These are phyloP conservation scores for Hermetia illucens DNA, from an alignment of 1,140 invertebrate genomes.

Conservation along the genomic window DNA sequence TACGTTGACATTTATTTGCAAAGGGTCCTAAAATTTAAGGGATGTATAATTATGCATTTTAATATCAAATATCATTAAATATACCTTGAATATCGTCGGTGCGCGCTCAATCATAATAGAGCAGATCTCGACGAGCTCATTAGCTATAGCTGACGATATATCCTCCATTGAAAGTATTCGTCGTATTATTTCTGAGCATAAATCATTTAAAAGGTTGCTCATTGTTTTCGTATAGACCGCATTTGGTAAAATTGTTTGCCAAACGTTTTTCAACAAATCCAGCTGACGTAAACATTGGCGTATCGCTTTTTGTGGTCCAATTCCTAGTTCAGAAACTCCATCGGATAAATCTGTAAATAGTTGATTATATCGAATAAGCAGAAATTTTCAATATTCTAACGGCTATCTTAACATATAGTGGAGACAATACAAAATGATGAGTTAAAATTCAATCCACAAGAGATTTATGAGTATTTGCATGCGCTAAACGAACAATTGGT, in stretches of 20 bases:
- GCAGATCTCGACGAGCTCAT: slow-evolving; percentile 32
- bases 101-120: slow-evolving; percentile 31
- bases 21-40: slow-evolving; percentile 35
- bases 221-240: slow-evolving; percentile 32
- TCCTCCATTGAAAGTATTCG: slow-evolving; percentile 30
- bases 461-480: no score
- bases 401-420: no score
- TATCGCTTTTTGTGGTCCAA: slow-evolving; percentile 53
- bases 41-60: slow-evolving; percentile 6
- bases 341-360: slow-evolving; percentile 42
- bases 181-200: slow-evolving; percentile 28
- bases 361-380: no score
- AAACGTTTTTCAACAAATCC: slow-evolving; percentile 71
- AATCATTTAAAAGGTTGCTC: slow-evolving; percentile 28
- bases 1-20: slow-evolving; percentile 43
- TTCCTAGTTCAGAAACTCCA: slow-evolving; percentile 38
- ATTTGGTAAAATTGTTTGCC: slow-evolving; percentile 43
- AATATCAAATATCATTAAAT: slow-evolving; percentile 1
- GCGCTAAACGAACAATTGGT: no score
- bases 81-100: slow-evolving; percentile 28
- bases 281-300: slow-evolving; percentile 72
- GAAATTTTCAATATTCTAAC: no score
- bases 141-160: slow-evolving; percentile 31
- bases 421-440: no score
- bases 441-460: no score